Evolutionary conservation across 2,888 invertebrate genomes (phyloP).

Genomic region (Encarsia formosa): DNA sequence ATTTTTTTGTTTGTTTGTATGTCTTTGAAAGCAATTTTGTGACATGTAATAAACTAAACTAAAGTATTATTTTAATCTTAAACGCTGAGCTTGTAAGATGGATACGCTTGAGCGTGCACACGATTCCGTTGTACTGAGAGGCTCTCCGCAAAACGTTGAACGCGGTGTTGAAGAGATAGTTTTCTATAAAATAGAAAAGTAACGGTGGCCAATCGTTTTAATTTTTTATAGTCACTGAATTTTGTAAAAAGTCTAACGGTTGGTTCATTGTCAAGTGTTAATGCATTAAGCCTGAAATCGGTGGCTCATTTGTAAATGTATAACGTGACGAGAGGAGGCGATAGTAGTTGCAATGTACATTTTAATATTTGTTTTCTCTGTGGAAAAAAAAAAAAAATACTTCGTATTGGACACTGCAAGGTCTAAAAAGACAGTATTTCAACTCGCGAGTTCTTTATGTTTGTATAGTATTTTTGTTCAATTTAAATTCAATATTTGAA

Average conservation of each 20-base stretch:
- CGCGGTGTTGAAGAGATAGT: constrained; percentile 23
- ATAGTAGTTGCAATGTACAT: constrained; percentile 32
- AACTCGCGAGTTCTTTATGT: constrained; percentile 23
- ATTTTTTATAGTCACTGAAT: constrained; percentile 42
- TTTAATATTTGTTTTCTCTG: constrained; percentile 32
- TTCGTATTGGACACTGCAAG: constrained; percentile 30
- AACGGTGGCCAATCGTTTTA: constrained; percentile 40
- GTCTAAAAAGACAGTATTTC: constrained; percentile 36
- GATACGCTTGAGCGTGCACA: constrained; percentile 26
- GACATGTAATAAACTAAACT: constrained; percentile 28
- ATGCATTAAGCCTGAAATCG: constrained; percentile 18
- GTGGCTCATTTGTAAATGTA: constrained; percentile 25
- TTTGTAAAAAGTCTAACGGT: constrained; percentile 43
- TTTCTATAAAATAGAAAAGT: constrained; percentile 29
- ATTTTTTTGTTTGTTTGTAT: constrained; percentile 22
- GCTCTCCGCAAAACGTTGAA: constrained; percentile 24
- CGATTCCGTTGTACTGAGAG: constrained; percentile 26
- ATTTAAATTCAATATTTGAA: constrained; percentile 5
- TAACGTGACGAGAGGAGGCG: constrained; percentile 18
- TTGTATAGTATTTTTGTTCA: constrained; percentile 16
- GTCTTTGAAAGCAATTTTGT: constrained; percentile 22
- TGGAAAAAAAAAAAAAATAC: constrained; percentile 12
- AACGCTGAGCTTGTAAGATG: constrained; percentile 29
- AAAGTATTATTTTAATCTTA: constrained; percentile 33
- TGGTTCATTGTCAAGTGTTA: constrained; percentile 32